Evolutionary conservation across 2,113 vertebrate species (phyloP).

Genomic region (Rana temporaria): DNA sequence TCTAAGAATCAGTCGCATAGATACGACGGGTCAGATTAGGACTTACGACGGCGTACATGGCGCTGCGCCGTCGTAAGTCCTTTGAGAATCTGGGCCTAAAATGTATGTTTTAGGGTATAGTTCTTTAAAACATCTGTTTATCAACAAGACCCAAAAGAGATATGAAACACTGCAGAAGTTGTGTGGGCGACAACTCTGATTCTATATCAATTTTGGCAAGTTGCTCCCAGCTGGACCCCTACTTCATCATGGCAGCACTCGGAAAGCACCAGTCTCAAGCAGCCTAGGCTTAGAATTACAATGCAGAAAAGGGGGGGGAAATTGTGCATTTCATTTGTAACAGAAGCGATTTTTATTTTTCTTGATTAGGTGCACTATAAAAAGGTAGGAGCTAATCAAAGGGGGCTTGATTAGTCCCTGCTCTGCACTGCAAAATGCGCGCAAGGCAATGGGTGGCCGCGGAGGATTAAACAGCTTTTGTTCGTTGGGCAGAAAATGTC

Average conservation of each 20-base stretch:
- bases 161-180: constrained; percentile 32
- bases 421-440: not conserved
- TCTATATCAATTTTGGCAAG: constrained; percentile 13
- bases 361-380: fast-evolving
- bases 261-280: not conserved
- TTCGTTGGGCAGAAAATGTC: constrained; percentile 5
- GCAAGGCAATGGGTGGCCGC: constrained; percentile 20
- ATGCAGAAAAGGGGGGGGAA: not conserved
- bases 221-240: not conserved
- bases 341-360: not conserved
- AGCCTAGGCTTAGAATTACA: not conserved
- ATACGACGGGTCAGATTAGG: too few species aligned
- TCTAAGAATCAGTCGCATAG: too few species aligned
- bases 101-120: not conserved
- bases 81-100: too few species aligned
- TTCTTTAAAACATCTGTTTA: constrained; percentile 8
- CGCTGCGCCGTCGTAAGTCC: too few species aligned
- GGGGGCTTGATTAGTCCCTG: not conserved
- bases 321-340: not conserved
- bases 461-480: constrained; percentile 16
- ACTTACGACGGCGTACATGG: too few species aligned
- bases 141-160: not conserved
- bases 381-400: not conserved
- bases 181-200: constrained; percentile 20
- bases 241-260: constrained; percentile 9